Percentiles rank a stretch among this genome's conserved stretches.
phyloP scores from a whole-genome alignment of 2,888 invertebrate species.

The Blastobasis lacticolella region DNA sequence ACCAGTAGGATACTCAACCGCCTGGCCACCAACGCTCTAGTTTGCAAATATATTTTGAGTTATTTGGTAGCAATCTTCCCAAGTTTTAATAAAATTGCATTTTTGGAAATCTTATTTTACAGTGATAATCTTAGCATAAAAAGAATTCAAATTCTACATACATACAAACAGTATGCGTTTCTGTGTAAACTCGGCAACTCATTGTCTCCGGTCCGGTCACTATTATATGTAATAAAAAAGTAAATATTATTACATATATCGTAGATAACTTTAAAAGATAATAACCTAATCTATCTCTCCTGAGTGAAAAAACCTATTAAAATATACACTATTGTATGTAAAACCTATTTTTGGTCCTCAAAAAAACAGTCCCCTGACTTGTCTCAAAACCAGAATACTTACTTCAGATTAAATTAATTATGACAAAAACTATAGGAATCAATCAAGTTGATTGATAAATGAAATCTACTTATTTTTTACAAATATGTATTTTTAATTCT shows the following conservation, averaged over 20 bases:
- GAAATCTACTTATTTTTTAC: not conserved
- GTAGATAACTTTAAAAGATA: slow-evolving; percentile 1
- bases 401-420: not conserved
- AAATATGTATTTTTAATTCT: not conserved
- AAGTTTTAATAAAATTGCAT: no score
- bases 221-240: not conserved
- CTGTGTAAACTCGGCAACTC: not conserved
- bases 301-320: not conserved
- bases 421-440: not conserved
- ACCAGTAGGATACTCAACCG: no score
- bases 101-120: no score
- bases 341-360: not conserved
- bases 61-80: no score
- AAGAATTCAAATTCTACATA: no score
- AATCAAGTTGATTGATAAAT: not conserved
- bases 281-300: not conserved
- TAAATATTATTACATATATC: not conserved
- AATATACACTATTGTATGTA: not conserved
- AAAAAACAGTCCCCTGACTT: not conserved
- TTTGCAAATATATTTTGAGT: no score
- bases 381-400: not conserved
- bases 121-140: no score
- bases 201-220: not conserved
- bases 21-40: no score
- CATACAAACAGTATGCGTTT: no score